phyloP scores from a whole-genome alignment of 2,113 vertebrate species.

The Lethenteron reissneri region DNA sequence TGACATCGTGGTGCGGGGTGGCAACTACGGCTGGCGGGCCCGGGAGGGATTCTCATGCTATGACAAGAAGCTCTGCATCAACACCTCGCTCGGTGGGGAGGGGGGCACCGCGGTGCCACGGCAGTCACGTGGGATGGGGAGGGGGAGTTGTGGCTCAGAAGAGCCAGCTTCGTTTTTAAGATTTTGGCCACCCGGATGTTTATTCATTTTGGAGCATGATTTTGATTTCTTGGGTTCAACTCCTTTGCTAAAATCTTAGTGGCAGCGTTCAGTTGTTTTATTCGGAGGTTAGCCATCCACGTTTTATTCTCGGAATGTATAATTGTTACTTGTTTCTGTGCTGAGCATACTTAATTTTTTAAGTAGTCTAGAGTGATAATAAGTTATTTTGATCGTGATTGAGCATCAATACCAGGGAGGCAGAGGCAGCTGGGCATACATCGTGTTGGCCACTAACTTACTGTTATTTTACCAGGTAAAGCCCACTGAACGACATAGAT shows the following conservation, averaged over 20 bases:
- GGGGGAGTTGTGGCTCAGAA: background rate
- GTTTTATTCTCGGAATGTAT: too few species aligned
- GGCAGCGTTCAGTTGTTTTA: slow-evolving; percentile 6
- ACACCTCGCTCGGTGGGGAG: slow-evolving; percentile 51
- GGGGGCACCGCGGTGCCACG: rapidly evolving
- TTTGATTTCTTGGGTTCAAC: background rate
- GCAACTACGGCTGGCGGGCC: slow-evolving; percentile 82
- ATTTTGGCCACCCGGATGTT: background rate
- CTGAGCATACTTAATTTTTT: too few species aligned
- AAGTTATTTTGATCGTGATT: too few species aligned
- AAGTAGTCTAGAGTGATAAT: too few species aligned
- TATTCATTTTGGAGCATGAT: background rate
- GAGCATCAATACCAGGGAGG: too few species aligned
- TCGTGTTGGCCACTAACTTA: too few species aligned
- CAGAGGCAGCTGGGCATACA: too few species aligned
- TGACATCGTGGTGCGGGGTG: slow-evolving; percentile 59
- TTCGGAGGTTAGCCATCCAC: too few species aligned
- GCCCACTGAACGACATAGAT: too few species aligned
- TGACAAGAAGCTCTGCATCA: slow-evolving; percentile 66
- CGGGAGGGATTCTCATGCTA: slow-evolving; percentile 84
- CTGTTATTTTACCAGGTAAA: too few species aligned
- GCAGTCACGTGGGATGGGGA: background rate
- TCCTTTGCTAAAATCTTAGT: background rate
- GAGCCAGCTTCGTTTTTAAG: background rate
- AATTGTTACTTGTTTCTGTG: too few species aligned